Evolutionary conservation across 2,888 invertebrate species (phyloP), one percentile per base, ranked within the genome.

Genomic region (Onchidella celtica): DNA sequence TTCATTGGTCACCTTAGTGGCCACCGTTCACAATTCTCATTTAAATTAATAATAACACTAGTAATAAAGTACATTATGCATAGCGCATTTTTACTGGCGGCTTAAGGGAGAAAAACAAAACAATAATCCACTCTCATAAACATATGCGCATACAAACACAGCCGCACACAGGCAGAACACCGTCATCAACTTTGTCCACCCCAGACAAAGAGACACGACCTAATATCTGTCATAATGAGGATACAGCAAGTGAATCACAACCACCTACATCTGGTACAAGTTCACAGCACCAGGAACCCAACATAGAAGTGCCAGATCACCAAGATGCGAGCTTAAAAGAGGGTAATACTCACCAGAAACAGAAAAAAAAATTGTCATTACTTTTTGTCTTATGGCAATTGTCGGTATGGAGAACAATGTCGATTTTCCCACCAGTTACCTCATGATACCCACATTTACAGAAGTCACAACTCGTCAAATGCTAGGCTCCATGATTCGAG

Each of bases 321-420:
- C 4, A 47, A 38, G 68, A 27, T 24, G 70, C 34, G 32, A 24
- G 17, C 27, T 6, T 38, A 47, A 14, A 27, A 40, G 38, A 40
- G 14, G 21, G 14, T 17, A 34, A 17, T 40, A 6, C 38, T n/a
- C n/a, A n/a, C n/a, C n/a, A n/a, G n/a, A n/a, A 40, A 14, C 29
- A 73, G 24, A 63, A 40, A 70, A 81, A 75, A 32, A 47, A 47
- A 85, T 83, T 89, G 89, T 68, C 82, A 74, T 47, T 85, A 82
- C 77, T 89, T 85, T 83, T 57, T 83, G 36, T 81, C 81, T 68
- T 70, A 47, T 63, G 84, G 87, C 47, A 86, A 83, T 81, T 89
- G 89, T 82, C 83, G 83, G 9, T 87, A 84, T 88, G 88, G 88
- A 78, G 85, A 83, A 27, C 74, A 82, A 6, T 89, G 89, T 76